Evolutionary conservation across 2,888 invertebrate genomes (phyloP).

Genomic region (Lasioglossum vierecki): DNA sequence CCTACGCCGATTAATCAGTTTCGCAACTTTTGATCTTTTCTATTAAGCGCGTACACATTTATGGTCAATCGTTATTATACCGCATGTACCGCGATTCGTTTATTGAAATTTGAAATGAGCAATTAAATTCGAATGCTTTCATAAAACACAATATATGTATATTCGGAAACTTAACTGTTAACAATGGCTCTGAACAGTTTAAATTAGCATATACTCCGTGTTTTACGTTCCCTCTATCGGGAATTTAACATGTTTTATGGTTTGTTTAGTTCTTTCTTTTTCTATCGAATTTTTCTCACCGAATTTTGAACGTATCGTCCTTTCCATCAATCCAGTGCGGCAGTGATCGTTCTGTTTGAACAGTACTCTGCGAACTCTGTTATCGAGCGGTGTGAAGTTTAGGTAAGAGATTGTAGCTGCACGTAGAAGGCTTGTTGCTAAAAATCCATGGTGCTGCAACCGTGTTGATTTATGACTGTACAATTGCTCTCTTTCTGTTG

Average conservation of each 20-base stretch:
- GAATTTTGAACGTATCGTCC: neutral
- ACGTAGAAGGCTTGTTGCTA: neutral
- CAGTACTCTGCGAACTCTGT: neutral
- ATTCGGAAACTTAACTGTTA: neutral
- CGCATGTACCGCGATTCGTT: neutral
- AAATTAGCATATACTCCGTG: neutral
- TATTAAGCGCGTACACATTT: neutral
- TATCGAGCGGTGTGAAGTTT: neutral
- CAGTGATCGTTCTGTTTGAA: neutral
- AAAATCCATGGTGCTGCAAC: neutral
- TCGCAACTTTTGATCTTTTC: neutral
- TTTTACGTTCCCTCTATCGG: neutral
- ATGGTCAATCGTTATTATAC: neutral
- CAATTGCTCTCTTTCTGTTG: neutral
- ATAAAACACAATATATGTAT: neutral
- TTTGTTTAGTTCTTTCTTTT: neutral
- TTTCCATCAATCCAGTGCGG: neutral
- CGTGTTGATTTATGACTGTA: constrained; percentile 4
- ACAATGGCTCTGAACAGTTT: neutral
- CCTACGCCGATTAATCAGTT: neutral
- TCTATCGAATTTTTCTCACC: neutral
- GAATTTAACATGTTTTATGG: neutral
- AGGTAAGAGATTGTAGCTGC: neutral
- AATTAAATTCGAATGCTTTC: neutral
- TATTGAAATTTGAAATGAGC: neutral